A percentile compares a stretch with the other conserved stretches of the same genome.
These are phyloP conservation scores for Margaritifera margaritifera DNA, from an alignment of 2,888 invertebrate genomes.

Conservation along the genomic window DNA sequence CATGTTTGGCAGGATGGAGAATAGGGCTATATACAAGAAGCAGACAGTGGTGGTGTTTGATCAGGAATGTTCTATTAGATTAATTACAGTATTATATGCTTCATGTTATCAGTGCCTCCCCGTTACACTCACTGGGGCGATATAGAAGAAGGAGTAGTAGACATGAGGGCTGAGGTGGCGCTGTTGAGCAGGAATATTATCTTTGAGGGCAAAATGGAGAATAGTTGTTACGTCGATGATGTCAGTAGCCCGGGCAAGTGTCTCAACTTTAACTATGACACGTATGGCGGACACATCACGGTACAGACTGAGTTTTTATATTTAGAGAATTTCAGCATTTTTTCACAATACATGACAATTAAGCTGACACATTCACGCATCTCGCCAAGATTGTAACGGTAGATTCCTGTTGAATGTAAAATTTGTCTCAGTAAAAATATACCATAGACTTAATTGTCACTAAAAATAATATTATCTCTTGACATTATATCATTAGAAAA, in stretches of 20 bases:
- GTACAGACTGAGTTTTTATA: conserved; percentile 18
- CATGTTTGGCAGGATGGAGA: no score
- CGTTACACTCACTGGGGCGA: conserved; percentile 32
- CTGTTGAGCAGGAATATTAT: conserved; percentile 39
- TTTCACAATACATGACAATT: no score
- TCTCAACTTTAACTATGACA: conserved; percentile 36
- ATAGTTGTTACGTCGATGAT: conserved; percentile 25
- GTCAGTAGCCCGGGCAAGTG: conserved; percentile 43
- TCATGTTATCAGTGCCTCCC: conserved; percentile 15
- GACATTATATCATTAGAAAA: neutral
- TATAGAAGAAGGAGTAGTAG: conserved; percentile 20
- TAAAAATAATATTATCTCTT: no score
- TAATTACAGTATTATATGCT: neutral
- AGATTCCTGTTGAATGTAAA: no score
- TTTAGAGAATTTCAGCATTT: no score
- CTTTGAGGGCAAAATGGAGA: conserved; percentile 38
- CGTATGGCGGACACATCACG: conserved; percentile 57
- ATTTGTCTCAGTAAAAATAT: no score
- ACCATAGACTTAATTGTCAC: no score
- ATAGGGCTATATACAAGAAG: no score
- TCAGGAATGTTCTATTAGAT: no score
- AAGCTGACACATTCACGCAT: no score
- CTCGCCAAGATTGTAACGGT: no score
- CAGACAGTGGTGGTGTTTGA: no score
- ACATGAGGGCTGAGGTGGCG: conserved; percentile 45